phyloP scores from a whole-genome alignment of 2,797 vertebrate species.

The Peromyscus eremicus region DNA sequence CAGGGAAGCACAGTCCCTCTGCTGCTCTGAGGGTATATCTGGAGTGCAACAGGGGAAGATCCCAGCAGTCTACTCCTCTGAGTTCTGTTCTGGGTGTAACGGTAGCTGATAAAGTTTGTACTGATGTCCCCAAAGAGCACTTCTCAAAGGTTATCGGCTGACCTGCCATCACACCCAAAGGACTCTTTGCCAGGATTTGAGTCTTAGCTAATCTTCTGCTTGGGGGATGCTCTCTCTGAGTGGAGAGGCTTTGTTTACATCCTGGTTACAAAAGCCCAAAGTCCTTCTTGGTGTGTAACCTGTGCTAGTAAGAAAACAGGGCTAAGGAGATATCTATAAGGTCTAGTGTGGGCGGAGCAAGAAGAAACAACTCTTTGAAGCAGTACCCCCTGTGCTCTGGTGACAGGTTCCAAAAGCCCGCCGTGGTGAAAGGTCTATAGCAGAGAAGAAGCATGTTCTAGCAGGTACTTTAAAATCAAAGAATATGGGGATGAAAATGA shows the following conservation, averaged over 20 bases:
- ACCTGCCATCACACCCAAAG: neutral
- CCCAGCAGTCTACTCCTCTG: neutral
- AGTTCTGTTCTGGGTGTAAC: neutral
- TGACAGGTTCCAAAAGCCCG: neutral
- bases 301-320: neutral
- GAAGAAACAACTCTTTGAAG: neutral
- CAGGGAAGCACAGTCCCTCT: neutral
- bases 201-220: neutral
- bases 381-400: neutral
- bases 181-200: neutral
- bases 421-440: neutral
- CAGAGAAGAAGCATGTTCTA: neutral
- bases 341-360: neutral
- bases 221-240: neutral
- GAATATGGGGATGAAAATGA: conserved; percentile 50
- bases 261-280: neutral
- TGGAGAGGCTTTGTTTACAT: neutral
- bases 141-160: neutral
- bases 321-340: neutral
- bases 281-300: neutral
- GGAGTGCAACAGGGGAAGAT: neutral
- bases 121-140: neutral
- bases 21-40: neutral
- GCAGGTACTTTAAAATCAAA: neutral
- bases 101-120: neutral